These are phyloP conservation scores for Drosophila baimaii DNA, from an alignment of 1,140 invertebrate genomes.

Conservation along the genomic window DNA sequence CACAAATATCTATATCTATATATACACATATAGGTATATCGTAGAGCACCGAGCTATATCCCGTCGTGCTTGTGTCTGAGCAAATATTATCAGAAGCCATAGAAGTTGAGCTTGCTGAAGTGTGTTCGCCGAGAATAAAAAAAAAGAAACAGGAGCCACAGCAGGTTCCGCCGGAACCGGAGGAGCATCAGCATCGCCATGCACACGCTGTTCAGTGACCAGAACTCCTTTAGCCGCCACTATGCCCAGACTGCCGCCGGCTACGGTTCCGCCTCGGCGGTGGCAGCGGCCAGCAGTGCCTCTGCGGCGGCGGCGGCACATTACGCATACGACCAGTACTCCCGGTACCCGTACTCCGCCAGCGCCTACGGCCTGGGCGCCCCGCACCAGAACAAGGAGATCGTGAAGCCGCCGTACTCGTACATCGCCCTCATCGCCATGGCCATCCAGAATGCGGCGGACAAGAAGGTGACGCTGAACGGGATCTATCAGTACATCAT, in stretches of 20 bases:
- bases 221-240: conserved; percentile 88
- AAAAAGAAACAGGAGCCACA: conserved; percentile 8
- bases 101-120: conserved; percentile 18
- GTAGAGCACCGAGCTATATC: conserved; percentile 5
- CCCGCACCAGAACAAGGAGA: conserved; percentile 92
- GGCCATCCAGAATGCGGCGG: conserved; percentile 97
- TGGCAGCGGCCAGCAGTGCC: conserved; percentile 84
- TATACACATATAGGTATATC: background rate
- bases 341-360: conserved; percentile 88
- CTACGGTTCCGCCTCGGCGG: conserved; percentile 85
- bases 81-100: conserved; percentile 68
- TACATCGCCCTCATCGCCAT: conserved; percentile 99
- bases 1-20: conserved; percentile 18
- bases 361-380: conserved; percentile 85
- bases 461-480: conserved; percentile 97
- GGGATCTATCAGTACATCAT: conserved; percentile 99
- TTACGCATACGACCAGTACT: conserved; percentile 89
- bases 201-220: conserved; percentile 95
- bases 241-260: conserved; percentile 86
- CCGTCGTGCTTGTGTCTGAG: conserved; percentile 55
- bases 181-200: conserved; percentile 84
- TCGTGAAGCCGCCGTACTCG: conserved; percentile 98
- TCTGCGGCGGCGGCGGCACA: conserved; percentile 85
- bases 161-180: conserved; percentile 24
- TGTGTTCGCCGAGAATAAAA: conserved; percentile 38